Base-by-base conservation (phyloP, 2,113 vertebrate genomes). In the Panthera uncia region DNA sequence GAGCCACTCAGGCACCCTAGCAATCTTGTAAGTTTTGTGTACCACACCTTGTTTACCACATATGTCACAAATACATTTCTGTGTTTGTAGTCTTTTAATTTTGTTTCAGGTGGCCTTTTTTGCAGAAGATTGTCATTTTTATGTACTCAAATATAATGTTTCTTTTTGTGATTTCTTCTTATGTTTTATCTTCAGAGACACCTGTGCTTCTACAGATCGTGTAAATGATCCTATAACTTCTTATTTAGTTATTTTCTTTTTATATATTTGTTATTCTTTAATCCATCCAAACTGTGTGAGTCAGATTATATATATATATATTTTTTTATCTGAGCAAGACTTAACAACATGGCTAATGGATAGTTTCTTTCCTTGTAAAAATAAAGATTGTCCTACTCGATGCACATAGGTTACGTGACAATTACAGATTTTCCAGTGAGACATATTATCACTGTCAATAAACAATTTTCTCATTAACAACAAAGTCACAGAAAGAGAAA, bases 201-300 rank as follows among this genome's bases (percentile, higher is more conserved):
- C 15, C 11, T 55, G 33, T 50, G 57, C 27, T 14, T 91, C 38
- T 45, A 0, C 27, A 89, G 74, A 85, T 74, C 80, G 74, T 33
- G 29, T 18, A 91, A 52, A 91, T 91, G 45, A 45, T 45, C 23
- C 38, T 85, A 11, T 66, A 52, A 76, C n/a, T 79, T 80, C 73
- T 94, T 74, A 73, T 48, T 76, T 81, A 76, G 41, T 86, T 68
- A 45, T 61, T 96, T 96, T 73, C 29, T 73, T 68, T 91, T 31
- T 25, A 68, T 50, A 5, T 79, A 7, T 45, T 52, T 91, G 76
- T 87, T 84, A 73, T 68, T 85, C 45, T 85, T 96, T 93, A 95
- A 68, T 78, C 19, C 74, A 55, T n/a, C 74, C n/a, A 36, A 38
- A 91, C 78, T 89, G 85, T 71, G 18, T 63, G 11, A 92, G 27